A percentile compares a stretch with the other conserved stretches of the same genome.
Evolutionary conservation across 2,113 vertebrate species (phyloP).

Genomic region (Brachyistius frenatus): DNA sequence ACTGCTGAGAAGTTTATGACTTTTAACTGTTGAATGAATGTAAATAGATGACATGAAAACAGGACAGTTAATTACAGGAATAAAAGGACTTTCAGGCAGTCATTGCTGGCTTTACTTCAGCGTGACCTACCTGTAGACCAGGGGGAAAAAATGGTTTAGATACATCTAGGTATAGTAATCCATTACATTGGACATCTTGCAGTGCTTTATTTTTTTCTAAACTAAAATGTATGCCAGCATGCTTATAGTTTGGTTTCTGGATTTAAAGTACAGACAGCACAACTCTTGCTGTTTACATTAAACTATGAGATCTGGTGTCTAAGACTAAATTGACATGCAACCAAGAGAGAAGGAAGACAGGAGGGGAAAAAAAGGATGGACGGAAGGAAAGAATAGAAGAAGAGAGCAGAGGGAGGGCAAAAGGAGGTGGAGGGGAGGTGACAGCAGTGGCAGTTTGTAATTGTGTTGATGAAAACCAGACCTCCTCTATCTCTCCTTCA

Average conservation of each 20-base stretch:
- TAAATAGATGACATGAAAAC: neutral
- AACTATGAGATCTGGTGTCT: conserved; percentile 15
- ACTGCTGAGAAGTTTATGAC: neutral
- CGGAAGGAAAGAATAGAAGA: conserved; percentile 9
- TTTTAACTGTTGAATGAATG: neutral
- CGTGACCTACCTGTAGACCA: no score
- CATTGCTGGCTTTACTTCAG: no score
- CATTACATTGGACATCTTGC: no score
- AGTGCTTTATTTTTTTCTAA: neutral
- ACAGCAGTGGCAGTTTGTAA: conserved; percentile 72
- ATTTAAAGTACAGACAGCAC: conserved; percentile 11
- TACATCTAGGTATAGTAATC: no score
- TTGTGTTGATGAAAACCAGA: conserved; percentile 79
- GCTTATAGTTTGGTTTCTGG: conserved; percentile 1
- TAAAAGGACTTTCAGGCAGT: no score
- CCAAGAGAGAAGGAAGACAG: conserved; percentile 3
- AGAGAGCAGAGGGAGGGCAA: conserved; percentile 34
- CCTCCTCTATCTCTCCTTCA: conserved; percentile 75
- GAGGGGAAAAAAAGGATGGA: conserved; percentile 4
- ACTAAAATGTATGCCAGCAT: neutral
- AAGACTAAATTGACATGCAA: conserved; percentile 25
- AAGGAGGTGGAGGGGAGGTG: conserved; percentile 50
- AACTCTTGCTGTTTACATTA: conserved; percentile 36
- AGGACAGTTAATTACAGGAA: no score
- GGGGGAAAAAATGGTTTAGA: no score